phyloP scores from a whole-genome alignment of 2,888 invertebrate genomes.

The Perizoma affinitatum region DNA sequence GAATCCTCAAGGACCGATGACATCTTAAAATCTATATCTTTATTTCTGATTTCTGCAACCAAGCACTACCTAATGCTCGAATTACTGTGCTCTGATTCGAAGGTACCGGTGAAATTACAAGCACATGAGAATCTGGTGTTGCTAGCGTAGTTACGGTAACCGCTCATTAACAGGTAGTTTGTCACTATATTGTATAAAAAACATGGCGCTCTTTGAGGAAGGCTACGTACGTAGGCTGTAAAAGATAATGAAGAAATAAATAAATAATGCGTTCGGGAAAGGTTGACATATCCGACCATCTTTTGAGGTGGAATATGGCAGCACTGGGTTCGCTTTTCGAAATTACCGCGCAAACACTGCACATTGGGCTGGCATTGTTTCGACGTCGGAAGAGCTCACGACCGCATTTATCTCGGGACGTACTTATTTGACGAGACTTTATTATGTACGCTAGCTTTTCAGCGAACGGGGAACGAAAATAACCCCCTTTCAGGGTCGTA shows the following conservation, averaged over 20 bases:
- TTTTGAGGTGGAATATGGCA: slow-evolving; percentile 15
- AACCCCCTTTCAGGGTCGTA: slow-evolving; percentile 12
- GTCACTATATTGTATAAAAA: too few species aligned
- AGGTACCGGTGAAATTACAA: too few species aligned
- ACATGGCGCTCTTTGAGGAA: too few species aligned
- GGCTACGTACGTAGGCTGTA: too few species aligned
- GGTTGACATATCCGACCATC: slow-evolving; percentile 2
- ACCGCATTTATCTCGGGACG: slow-evolving; percentile 52
- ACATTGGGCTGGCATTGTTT: slow-evolving; percentile 53
- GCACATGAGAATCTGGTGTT: too few species aligned
- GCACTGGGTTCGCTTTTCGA: slow-evolving; percentile 41
- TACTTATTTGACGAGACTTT: slow-evolving; percentile 62
- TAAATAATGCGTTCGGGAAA: background rate
- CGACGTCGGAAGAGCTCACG: slow-evolving; percentile 34
- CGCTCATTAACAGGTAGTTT: too few species aligned
- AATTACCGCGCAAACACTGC: slow-evolving; percentile 58
- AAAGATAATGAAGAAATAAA: background rate
- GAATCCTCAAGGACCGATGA: too few species aligned
- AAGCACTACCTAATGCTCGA: too few species aligned
- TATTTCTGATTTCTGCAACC: too few species aligned
- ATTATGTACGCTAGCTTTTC: slow-evolving; percentile 62
- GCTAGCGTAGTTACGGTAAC: too few species aligned
- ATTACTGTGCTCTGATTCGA: too few species aligned
- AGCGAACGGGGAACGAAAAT: slow-evolving; percentile 31
- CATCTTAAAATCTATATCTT: too few species aligned